phyloP scores from a whole-genome alignment of 2,797 vertebrate genomes.

The Hydrophis major region DNA sequence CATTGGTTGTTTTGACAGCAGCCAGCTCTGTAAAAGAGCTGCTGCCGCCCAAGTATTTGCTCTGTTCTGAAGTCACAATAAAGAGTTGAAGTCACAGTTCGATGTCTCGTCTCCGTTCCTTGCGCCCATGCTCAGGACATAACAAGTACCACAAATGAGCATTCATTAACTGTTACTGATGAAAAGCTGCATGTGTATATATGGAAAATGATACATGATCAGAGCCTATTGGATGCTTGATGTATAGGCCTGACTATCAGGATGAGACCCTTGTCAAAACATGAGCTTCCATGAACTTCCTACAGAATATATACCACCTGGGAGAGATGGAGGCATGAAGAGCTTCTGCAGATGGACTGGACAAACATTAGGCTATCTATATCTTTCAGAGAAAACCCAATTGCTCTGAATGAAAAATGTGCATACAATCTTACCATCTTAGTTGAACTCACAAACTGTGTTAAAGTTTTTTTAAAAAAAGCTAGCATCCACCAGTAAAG shows the following conservation, averaged over 20 bases:
- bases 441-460: background rate
- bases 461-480: background rate
- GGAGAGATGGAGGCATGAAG: background rate
- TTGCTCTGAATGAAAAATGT: background rate
- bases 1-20: too few relatives aligned
- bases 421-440: background rate
- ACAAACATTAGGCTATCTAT: background rate
- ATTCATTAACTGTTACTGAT: background rate
- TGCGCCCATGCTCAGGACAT: too few relatives aligned
- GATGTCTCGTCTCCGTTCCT: too few relatives aligned
- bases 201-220: background rate
- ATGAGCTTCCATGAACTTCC: background rate
- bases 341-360: background rate
- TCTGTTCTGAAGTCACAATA: too few relatives aligned
- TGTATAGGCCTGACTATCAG: background rate
- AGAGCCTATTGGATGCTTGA: background rate
- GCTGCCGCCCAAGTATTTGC: too few relatives aligned
- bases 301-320: background rate
- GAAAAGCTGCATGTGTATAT: background rate
- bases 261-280: background rate
- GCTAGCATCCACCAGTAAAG: background rate
- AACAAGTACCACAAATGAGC: background rate
- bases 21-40: too few relatives aligned
- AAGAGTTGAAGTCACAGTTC: too few relatives aligned
- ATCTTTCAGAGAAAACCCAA: background rate